Percentiles rank a stretch among this genome's conserved stretches.
These are phyloP conservation scores for Belonocnema kinseyi DNA, from an alignment of 1,140 invertebrate species.

Conservation along the genomic window DNA sequence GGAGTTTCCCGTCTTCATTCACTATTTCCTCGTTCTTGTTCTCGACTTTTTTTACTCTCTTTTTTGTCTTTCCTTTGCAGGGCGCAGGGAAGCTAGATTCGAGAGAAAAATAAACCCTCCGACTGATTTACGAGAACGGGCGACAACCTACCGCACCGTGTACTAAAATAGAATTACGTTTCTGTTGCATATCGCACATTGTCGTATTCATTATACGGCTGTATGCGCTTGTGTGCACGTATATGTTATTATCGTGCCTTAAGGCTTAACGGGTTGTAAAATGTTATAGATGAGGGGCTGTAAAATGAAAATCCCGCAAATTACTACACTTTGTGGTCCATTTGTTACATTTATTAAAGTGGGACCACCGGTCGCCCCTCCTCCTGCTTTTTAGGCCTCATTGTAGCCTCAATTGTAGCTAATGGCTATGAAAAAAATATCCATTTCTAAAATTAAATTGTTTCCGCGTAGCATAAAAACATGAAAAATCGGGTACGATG, in stretches of 20 bases:
- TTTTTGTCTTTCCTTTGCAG: neutral
- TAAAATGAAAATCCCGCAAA: constrained; percentile 9
- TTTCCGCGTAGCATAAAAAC: too few relatives aligned
- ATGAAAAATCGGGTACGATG: too few relatives aligned
- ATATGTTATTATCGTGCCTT: constrained; percentile 24
- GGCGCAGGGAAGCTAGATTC: constrained; percentile 19
- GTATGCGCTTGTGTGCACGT: neutral
- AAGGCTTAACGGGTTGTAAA: constrained; percentile 17
- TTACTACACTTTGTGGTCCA: neutral
- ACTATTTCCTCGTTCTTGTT: neutral
- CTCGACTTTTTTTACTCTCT: neutral
- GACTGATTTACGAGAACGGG: constrained; percentile 59
- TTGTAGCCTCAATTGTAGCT: too few relatives aligned
- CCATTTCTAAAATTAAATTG: too few relatives aligned
- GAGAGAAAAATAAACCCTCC: constrained; percentile 51
- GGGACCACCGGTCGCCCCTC: neutral
- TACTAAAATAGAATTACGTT: constrained; percentile 25
- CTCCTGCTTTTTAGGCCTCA: neutral
- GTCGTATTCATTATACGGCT: constrained; percentile 14
- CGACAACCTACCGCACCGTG: constrained; percentile 60
- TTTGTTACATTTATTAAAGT: neutral
- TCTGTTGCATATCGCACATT: constrained; percentile 47
- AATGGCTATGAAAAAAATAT: too few relatives aligned
- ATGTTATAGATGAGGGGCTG: neutral
- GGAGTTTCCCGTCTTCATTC: neutral